Percentiles rank a stretch among this genome's conserved stretches.
Conservation (phyloP, 2,888 invertebrate species). For the Ornithoptera priamus region DNA sequence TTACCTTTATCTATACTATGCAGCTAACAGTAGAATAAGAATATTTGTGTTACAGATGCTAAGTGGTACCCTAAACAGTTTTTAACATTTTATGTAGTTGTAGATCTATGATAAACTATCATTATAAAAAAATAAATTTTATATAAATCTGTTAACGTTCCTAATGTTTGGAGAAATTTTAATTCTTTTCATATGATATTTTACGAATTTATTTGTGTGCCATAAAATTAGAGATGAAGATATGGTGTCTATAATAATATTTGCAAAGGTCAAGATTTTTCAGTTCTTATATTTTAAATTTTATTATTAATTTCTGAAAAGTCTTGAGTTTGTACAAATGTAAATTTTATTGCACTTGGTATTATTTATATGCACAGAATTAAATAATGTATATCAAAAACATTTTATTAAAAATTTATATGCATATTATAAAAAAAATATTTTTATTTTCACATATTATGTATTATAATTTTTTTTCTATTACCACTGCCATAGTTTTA, state of each 20-base stretch:
- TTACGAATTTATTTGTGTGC: constrained; percentile 48
- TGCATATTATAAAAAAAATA: not conserved
- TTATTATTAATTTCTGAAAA: not conserved
- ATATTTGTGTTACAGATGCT: constrained; percentile 13
- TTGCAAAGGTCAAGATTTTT: not conserved
- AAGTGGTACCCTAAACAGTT: not conserved
- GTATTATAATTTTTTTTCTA: not conserved
- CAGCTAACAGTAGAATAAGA: constrained; percentile 5
- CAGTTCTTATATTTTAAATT: not conserved
- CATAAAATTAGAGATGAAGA: constrained; percentile 37
- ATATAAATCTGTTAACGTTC: constrained; percentile 4
- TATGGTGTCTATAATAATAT: not conserved
- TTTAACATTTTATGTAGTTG: not conserved
- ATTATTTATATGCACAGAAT: too few relatives aligned
- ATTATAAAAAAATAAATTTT: not conserved
- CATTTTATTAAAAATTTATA: not conserved
- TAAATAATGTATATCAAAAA: too few relatives aligned
- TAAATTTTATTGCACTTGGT: too few relatives aligned
- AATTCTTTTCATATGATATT: constrained; percentile 30
- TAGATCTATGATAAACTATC: not conserved
- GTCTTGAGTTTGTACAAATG: too few relatives aligned
- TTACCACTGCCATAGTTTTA: constrained; percentile 35
- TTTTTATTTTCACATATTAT: not conserved
- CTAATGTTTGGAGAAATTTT: constrained; percentile 22
- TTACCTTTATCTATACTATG: constrained; percentile 5